These are phyloP conservation scores for Lepidurus arcticus DNA, from an alignment of 1,140 invertebrate species.

Conservation along the genomic window DNA sequence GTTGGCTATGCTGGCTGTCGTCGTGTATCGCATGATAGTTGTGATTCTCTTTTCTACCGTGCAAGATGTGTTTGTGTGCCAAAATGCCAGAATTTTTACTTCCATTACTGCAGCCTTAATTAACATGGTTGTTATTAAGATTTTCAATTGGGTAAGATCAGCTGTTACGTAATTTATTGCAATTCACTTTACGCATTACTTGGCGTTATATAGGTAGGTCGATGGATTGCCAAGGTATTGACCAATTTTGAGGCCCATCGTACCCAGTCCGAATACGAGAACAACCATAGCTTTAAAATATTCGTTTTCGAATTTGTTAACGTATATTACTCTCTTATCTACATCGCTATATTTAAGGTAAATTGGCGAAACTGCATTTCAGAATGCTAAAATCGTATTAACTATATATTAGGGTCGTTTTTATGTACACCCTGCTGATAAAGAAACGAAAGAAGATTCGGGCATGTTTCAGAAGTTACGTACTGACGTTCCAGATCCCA, in stretches of 20 bases:
- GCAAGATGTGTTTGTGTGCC: slow-evolving; percentile 58
- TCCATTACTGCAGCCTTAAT: slow-evolving; percentile 82
- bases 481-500: slow-evolving; percentile 85
- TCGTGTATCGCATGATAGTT: slow-evolving; percentile 82
- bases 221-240: slow-evolving; percentile 61
- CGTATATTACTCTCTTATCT: slow-evolving; percentile 91
- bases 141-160: slow-evolving; percentile 68
- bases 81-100: slow-evolving; percentile 85
- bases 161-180: not conserved
- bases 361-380: slow-evolving; percentile 33
- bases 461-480: slow-evolving; percentile 64
- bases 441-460: slow-evolving; percentile 56
- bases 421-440: slow-evolving; percentile 78
- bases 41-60: slow-evolving; percentile 71
- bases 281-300: slow-evolving; percentile 94
- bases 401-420: slow-evolving; percentile 64
- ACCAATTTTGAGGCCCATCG: slow-evolving; percentile 83
- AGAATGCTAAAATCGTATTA: not conserved
- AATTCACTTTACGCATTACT: not conserved
- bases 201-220: slow-evolving; percentile 29
- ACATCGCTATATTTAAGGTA: slow-evolving; percentile 96
- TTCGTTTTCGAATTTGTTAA: slow-evolving; percentile 97
- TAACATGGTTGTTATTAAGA: slow-evolving; percentile 86
- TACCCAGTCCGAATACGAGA: slow-evolving; percentile 91
- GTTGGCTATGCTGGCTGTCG: slow-evolving; percentile 66